Evolutionary conservation across 1,140 invertebrate genomes (phyloP), one percentile per base, ranked within the genome.

Genomic region (Trachymyrmex septentrionalis): DNA sequence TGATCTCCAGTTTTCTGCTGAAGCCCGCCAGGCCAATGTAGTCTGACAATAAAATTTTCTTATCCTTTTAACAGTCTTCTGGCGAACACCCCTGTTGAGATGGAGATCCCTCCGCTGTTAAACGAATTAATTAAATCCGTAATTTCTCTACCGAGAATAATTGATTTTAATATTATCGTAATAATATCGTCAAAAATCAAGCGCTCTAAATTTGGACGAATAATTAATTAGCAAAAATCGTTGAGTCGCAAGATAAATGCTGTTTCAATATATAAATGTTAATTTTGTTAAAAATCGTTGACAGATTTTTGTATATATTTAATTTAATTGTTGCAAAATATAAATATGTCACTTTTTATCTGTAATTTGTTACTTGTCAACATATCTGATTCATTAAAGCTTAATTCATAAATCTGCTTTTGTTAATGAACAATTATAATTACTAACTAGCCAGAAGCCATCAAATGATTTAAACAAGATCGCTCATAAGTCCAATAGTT

Each of bases 1-100:
- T 80, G 85, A 86, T 86, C 77, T 86, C 77, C 78, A 80, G 66
- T 72, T 86, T 82, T n/a, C 38, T 55, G 69, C 69, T 73, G 57
- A 73, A 84, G 44, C 69, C 55, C 24, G 69, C 53, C 80, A 57
- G 34, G 80, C 55, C 55, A 75, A 84, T 84, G 80, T 73, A 75
- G 50, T 50, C 69, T 24, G 57, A 57, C 80, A 84, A 75, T 84
- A 73, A 84, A 84, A 84, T 84, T 84, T 84, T 84, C 69, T 84
- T 75, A 84, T 84, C 69, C 69, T 61, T 73, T 75, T 61, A 84
- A 84, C 69, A 19, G n/a, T 34, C 55, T 61, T 50, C 55, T 30
- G 12, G 24, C n/a, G 38, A 59, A 59, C 67, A n/a, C 19, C 2
- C 19, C 3, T 19, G 16, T n/a, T 16, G 50, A 21, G 38, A 10